phyloP scores from a whole-genome alignment of 2,113 vertebrate species.

The Paedocypris sp. region DNA sequence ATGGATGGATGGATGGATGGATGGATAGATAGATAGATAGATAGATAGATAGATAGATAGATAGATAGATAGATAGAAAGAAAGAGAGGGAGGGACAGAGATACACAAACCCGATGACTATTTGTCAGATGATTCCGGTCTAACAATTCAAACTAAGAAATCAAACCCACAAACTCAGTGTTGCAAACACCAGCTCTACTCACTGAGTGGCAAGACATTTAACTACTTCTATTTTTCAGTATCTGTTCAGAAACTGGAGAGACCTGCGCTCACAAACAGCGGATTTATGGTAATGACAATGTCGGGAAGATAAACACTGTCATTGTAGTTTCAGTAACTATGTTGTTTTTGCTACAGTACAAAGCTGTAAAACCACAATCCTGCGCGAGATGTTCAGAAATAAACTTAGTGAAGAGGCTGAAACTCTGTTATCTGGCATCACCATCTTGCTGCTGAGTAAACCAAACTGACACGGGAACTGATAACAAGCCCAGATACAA shows the following conservation, averaged over 20 bases:
- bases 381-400: not conserved
- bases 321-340: not conserved
- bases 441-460: not conserved
- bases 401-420: no score
- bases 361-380: no score
- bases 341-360: not conserved
- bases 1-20: no score
- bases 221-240: not conserved
- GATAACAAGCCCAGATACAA: constrained; percentile 8
- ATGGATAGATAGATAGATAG: no score
- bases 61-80: no score
- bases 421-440: not conserved
- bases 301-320: not conserved
- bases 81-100: no score
- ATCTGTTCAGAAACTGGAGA: not conserved
- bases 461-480: constrained; percentile 7
- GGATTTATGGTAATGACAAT: not conserved
- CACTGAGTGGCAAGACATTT: not conserved
- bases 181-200: not conserved
- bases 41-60: no score
- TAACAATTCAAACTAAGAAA: no score
- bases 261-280: not conserved
- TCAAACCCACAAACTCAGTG: no score
- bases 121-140: no score
- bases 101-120: no score